These are phyloP conservation scores for Lepisosteus oculatus DNA, from an alignment of 2,113 vertebrate genomes.

Conservation along the genomic window DNA sequence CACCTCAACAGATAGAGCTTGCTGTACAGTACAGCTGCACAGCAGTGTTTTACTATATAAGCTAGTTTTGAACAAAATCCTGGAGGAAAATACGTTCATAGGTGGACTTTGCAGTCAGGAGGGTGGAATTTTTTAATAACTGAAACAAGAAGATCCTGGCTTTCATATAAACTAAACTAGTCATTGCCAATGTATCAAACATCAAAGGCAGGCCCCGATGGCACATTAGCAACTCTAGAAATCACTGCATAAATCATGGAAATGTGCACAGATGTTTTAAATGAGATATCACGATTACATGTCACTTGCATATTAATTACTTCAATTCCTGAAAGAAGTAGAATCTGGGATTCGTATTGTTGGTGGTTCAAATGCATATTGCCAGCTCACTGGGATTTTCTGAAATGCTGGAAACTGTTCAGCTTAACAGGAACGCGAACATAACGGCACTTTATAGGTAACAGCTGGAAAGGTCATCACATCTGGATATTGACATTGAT, in stretches of 20 bases:
- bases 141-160: too few species aligned
- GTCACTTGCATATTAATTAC: conserved; percentile 4
- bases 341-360: neutral
- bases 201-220: neutral
- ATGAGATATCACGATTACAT: neutral
- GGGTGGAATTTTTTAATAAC: too few species aligned
- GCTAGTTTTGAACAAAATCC: neutral
- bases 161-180: neutral
- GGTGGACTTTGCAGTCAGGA: neutral
- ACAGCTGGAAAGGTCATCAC: too few species aligned
- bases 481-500: too few species aligned
- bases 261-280: conserved; percentile 13
- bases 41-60: neutral
- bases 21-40: neutral
- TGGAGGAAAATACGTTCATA: neutral
- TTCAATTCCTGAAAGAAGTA: neutral
- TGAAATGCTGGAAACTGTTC: too few species aligned
- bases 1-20: too few species aligned
- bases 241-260: conserved; percentile 10
- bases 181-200: neutral
- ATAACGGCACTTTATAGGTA: too few species aligned
- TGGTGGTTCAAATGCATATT: neutral
- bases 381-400: too few species aligned
- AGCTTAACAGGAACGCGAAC: too few species aligned
- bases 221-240: neutral